Evolutionary conservation across 2,888 invertebrate genomes (phyloP).

Genomic region (Sturmia bella): DNA sequence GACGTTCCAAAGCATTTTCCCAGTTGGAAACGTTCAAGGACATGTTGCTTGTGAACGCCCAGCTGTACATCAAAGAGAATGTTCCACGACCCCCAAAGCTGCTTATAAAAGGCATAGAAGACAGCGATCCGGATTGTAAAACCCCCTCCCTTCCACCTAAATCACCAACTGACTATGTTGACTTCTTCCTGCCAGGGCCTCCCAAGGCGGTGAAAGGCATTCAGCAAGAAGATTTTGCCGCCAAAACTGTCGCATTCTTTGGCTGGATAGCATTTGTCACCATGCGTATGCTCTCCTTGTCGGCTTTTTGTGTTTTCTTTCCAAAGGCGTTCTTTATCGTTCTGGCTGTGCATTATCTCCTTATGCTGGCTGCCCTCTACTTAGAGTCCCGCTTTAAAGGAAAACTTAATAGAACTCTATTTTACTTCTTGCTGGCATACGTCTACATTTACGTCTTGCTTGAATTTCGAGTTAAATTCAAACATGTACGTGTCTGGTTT

Average conservation of each 20-base stretch:
- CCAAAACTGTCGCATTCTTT: constrained; percentile 86
- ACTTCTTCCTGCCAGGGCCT: constrained; percentile 80
- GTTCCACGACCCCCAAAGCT: constrained; percentile 82
- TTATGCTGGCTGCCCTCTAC: constrained; percentile 86
- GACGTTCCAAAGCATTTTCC: constrained; percentile 74
- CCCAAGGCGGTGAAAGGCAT: constrained; percentile 85
- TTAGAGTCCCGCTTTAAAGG: constrained; percentile 84
- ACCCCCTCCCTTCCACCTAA: constrained; percentile 69
- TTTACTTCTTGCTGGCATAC: constrained; percentile 88
- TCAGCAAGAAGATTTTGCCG: constrained; percentile 88
- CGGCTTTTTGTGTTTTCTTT: constrained; percentile 87
- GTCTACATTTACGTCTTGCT: constrained; percentile 89
- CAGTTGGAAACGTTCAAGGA: constrained; percentile 80
- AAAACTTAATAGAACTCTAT: constrained; percentile 84
- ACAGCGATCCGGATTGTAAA: constrained; percentile 74
- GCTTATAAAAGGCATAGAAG: constrained; percentile 81
- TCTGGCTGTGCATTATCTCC: constrained; percentile 85
- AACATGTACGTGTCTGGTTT: constrained; percentile 87
- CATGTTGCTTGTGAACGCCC: constrained; percentile 84
- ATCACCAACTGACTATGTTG: constrained; percentile 76
- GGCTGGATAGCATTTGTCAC: constrained; percentile 90
- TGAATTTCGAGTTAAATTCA: constrained; percentile 90
- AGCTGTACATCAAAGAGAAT: constrained; percentile 83
- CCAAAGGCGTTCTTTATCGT: constrained; percentile 85
- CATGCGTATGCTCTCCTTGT: constrained; percentile 87